Base-by-base conservation (phyloP, 1,140 invertebrate species). In the Drosophila orosa region DNA sequence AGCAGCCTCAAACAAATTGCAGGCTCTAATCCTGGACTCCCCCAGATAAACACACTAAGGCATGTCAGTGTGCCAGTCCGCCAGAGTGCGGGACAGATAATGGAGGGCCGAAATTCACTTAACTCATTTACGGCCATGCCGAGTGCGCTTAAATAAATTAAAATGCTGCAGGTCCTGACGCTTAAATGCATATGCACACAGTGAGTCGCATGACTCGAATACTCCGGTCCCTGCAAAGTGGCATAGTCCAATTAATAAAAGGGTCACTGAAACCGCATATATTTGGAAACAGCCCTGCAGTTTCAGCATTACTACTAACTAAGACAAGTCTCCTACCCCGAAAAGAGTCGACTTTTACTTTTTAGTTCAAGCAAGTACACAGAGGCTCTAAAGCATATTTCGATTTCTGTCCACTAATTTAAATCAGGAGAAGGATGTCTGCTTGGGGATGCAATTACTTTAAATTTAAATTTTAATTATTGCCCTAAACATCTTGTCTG, bases 91-190 rank as follows among this genome's bases (percentile, higher is more conserved):
- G 39, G 33, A 40, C 63, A 57, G 57, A 58, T 68, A 62, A 58
- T 74, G 58, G 61, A 79, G 66, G 60, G 50, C 22, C 44, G 57
- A 80, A 87, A 71, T 80, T 76, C 72, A 89, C 84, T 87, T 89
- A 80, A 83, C 76, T 83, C 73, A 89, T 80, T 87, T 89, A 74
- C 75, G 67, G 50, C 55, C 48, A 50, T 42, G 40, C 55, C 62
- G 75, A 75, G 86, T 68, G 58, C 62, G 84, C 84, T 87, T 83
- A 87, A 87, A 87, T 83, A 87, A 89, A 87, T 87, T 87, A 87
- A 87, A 87, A 80, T 80, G 84, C 66, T 79, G 79, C 74, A 80
- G 61, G 65, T 77, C 84, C 80, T 83, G 84, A 80, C 77, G 74
- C 76, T 80, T 80, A 79, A 85, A 80, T 63, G 54, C 66, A 69